Conservation (phyloP, 2,113 vertebrate species). For the Etia nguti region DNA sequence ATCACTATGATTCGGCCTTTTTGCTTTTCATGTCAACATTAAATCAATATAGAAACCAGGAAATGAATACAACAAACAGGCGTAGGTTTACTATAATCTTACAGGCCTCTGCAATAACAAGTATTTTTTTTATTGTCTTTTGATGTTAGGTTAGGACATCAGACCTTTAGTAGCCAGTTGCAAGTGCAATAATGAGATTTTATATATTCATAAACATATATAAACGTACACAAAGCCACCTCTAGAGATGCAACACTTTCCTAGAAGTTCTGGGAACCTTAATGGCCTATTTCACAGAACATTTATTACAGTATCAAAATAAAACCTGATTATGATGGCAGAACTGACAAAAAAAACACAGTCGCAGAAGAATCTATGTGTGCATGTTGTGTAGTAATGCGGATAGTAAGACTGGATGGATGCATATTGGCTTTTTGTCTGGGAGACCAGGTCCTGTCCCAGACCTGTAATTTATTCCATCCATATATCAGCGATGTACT, state of each 20-base stretch:
- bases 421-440: neutral
- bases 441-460: neutral
- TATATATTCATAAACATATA: neutral
- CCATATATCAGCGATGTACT: neutral
- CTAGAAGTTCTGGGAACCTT: neutral
- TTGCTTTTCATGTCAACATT: neutral
- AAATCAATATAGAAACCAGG: neutral
- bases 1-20: neutral
- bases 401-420: neutral
- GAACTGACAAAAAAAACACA: neutral
- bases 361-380: neutral
- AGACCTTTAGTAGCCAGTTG: neutral
- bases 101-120: neutral
- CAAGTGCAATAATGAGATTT: neutral
- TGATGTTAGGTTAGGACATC: neutral
- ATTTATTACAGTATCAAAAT: neutral
- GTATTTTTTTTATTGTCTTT: neutral
- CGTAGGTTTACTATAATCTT: neutral
- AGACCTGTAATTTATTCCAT: neutral
- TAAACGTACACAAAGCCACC: neutral
- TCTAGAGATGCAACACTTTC: neutral
- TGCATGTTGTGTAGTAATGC: neutral
- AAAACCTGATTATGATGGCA: neutral
- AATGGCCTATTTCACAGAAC: neutral
- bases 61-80: neutral